A percentile compares a stretch with the other conserved stretches of the same genome.
These are phyloP conservation scores for cat (Felis catus) DNA, from an alignment of 2,113 vertebrate genomes.

Conservation along the genomic window F.catus_Fca126_mat1.0 CM031426.1:23374001-23374500, in stretches of 20 bases:
- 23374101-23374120: background rate
- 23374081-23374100: background rate
- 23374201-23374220: background rate
- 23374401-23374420: background rate
- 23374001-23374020: background rate
- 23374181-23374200: background rate
- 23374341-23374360: background rate
- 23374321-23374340: background rate
- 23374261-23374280: background rate
- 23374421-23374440: no score
- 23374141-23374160: background rate
- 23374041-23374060: background rate
- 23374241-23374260: background rate
- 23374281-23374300: background rate
- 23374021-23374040: no score
- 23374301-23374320: background rate
- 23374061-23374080: background rate
- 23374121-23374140: background rate
- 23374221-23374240: background rate
- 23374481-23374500: background rate
- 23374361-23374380: background rate
- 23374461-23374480: background rate
- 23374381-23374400: background rate
- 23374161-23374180: background rate
- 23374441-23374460: background rate